Base-by-base conservation (phyloP, 2,888 invertebrate genomes). In the Idaea straminata region DNA sequence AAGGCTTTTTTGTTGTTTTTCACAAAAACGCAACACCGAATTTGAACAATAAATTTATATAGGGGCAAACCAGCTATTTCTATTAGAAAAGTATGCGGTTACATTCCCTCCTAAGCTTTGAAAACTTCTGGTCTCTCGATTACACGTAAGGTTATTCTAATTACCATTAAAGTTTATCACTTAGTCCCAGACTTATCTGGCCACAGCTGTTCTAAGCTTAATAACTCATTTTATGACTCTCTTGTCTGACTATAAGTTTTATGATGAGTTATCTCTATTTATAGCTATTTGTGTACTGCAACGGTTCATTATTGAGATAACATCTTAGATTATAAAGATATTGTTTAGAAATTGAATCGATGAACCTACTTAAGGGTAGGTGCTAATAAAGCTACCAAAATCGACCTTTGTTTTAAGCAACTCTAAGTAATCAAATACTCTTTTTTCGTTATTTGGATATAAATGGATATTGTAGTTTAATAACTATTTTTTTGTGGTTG, bases 181-280 rank as follows among this genome's bases (percentile, higher is more conserved):
- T 71, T 75, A 69, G 68, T 59, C 67, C 69, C 69, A 73, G 72
- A 73, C 71, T 67, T 62, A 68, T 71, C 70, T 69, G 70, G 65
- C 68, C 75, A 72, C 80, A 82, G 77, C 79, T 83, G 83, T 72
- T 80, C 74, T 72, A 64, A 70, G 71, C 74, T 80, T 80, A 82
- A 80, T 82, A 79, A 77, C 77, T 77, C 72, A 75, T 73, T 83
- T 84, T 82, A 84, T 66, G 77, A 76, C 71, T 74, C 72, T 75
- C 74, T 73, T 71, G 74, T 75, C 74, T 65, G 64, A 72, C 69
- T 75, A 72, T 74, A 74, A 76, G 70, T 74, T 74, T 75, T 68
- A 75, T 60, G 72, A 47, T 47, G 10, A 47, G 47, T 0, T 47
- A 47, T 47, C 13, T 47, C 47, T 47, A 47, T 47, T 13, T 10